phyloP scores from a whole-genome alignment of 2,113 vertebrate species.

The Centropristis striata region DNA sequence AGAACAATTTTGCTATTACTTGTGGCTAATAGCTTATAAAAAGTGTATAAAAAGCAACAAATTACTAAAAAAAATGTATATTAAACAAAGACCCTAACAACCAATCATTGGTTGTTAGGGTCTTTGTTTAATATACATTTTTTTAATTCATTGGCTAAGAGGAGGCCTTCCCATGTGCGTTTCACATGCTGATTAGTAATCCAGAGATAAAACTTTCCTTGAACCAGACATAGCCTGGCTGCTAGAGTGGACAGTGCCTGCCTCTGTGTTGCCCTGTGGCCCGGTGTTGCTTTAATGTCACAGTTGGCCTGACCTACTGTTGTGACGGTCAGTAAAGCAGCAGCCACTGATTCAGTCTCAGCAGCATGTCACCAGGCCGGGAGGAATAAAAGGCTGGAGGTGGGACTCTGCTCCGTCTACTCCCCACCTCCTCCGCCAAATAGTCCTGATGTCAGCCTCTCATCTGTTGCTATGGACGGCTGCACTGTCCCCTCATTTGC shows the following conservation, averaged over 20 bases:
- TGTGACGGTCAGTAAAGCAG: slow-evolving; percentile 20
- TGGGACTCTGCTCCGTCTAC: slow-evolving; percentile 2
- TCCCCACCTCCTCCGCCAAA: background rate
- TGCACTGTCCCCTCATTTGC: slow-evolving; percentile 33
- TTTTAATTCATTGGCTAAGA: too few species aligned
- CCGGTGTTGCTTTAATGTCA: slow-evolving; percentile 23
- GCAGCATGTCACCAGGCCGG: background rate
- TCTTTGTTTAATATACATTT: too few species aligned
- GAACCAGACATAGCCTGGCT: background rate
- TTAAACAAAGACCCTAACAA: background rate
- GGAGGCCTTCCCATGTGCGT: background rate
- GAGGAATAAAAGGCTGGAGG: slow-evolving; percentile 17
- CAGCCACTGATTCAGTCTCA: slow-evolving; percentile 21
- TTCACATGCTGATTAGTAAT: background rate
- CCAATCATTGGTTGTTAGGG: too few species aligned
- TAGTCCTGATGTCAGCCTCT: slow-evolving; percentile 33
- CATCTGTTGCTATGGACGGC: slow-evolving; percentile 30
- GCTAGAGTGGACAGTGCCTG: background rate
- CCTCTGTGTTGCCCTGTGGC: background rate
- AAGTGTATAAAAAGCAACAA: background rate
- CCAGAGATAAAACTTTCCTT: background rate
- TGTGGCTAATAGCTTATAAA: background rate
- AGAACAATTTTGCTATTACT: background rate
- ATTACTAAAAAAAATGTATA: background rate
- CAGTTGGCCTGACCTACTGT: slow-evolving; percentile 6